Base-by-base conservation (phyloP, 2,888 invertebrate species). In the Prenolepis imparis region DNA sequence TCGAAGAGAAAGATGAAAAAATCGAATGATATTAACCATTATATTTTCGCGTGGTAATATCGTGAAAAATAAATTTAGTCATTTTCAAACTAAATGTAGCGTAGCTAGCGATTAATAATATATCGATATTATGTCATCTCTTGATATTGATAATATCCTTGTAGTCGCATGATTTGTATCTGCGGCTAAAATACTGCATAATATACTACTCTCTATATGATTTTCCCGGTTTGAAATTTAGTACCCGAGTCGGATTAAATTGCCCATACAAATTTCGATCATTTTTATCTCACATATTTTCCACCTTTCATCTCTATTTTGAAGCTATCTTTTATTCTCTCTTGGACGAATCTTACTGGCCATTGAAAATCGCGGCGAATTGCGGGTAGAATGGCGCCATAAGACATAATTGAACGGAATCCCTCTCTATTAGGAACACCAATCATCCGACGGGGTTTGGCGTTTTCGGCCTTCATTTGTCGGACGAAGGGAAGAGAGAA, bases 331-430 rank as follows among this genome's bases (percentile, higher is more conserved):
- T 36, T 57, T 21, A 15, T 5, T 36, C 36, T 59, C 55, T 52
- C 70, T 78, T 1, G 52, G 24, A 52, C 36, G 48, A 66, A 64
- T 67, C 48, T 77, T 52, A 77, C 67, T 67, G 67, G 39, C 64
- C 57, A 78, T 64, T 81, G 86, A 84, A 87, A 88, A 85, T 84
- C 88, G 82, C 59, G 55, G 84, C 85, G 73, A 82, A 87, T 68
- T 70, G 84, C 55, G 84, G 68, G 32, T n/a, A 80, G 85, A 91
- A 91, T 88, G 82, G 87, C 85, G 91, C 91, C 89, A 90, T 92
- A 91, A 93, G 90, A 89, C 89, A 92, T 93, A 93, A 93, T 93
- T 93, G 93, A 93, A 92, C 91, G 88, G 87, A 91, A 93, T 93
- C 91, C 91, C 89, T 92, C 91, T 90, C 91, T 92, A 92, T 92